Conservation (phyloP, 2,888 invertebrate genomes). For the Drosophila anomelani region DNA sequence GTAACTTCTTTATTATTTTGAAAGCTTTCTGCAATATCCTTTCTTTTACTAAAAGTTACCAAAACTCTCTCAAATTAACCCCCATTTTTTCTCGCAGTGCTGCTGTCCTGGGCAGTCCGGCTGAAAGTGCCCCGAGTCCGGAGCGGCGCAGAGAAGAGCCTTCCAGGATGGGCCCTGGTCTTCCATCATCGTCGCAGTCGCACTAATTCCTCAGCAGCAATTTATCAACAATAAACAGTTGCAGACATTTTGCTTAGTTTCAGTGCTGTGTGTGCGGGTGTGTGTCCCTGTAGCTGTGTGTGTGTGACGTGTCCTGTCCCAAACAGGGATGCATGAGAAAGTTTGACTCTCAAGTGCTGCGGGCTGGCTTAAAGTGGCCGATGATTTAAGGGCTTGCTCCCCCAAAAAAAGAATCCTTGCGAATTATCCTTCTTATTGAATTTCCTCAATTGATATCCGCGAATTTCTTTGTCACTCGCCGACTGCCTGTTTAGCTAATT, state of each 20-base stretch:
- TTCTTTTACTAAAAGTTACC: no score
- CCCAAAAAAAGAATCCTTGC: background rate
- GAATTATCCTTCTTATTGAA: slow-evolving; percentile 16
- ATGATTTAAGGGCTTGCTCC: slow-evolving; percentile 38
- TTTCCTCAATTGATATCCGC: slow-evolving; percentile 44
- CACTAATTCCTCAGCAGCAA: slow-evolving; percentile 81
- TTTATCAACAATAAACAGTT: slow-evolving; percentile 83
- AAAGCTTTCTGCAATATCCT: background rate
- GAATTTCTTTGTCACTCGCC: slow-evolving; percentile 39
- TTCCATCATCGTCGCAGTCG: slow-evolving; percentile 75
- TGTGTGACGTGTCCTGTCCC: slow-evolving; percentile 71
- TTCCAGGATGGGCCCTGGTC: slow-evolving; percentile 55
- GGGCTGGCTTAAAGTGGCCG: slow-evolving; percentile 66
- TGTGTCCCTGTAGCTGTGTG: slow-evolving; percentile 12
- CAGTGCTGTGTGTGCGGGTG: slow-evolving; percentile 7
- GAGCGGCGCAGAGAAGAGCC: slow-evolving; percentile 45
- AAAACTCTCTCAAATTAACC: background rate
- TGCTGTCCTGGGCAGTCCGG: slow-evolving; percentile 54
- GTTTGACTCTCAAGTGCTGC: slow-evolving; percentile 63
- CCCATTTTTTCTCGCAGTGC: background rate
- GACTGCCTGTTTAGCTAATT: slow-evolving; percentile 62
- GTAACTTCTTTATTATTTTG: background rate
- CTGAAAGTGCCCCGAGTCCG: slow-evolving; percentile 55
- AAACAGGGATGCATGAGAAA: slow-evolving; percentile 79
- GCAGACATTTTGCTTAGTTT: slow-evolving; percentile 77